Conservation (phyloP, 30 jellyfish, hydroid and myxozoan genomes). For the Cassiopea andromeda region DNA sequence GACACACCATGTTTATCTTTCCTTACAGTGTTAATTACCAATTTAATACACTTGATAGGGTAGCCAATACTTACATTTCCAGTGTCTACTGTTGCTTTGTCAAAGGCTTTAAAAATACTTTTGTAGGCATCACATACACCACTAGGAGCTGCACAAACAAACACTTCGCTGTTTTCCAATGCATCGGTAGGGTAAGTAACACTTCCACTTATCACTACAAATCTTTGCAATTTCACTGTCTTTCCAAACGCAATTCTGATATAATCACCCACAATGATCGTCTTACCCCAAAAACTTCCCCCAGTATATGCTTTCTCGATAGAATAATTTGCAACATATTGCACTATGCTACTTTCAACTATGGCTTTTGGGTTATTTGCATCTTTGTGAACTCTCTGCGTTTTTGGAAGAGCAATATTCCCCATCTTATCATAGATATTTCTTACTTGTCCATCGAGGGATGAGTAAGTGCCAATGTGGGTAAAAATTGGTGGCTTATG, state of each 20-base stretch:
- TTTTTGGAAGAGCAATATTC: neutral
- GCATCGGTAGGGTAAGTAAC: constrained; percentile 79
- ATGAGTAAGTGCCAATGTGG: constrained; percentile 90
- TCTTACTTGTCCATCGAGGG: constrained; percentile 91
- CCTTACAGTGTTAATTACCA: constrained; percentile 50
- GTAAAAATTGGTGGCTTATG: constrained; percentile 80
- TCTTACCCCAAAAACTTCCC: constrained; percentile 93
- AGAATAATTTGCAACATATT: constrained; percentile 67
- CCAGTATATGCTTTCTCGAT: constrained; percentile 58
- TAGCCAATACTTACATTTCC: constrained; percentile 15
- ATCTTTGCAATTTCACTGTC: constrained; percentile 30
- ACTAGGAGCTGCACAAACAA: constrained; percentile 49
- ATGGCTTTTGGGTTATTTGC: constrained; percentile 79
- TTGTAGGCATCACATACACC: constrained; percentile 41
- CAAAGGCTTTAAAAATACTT: constrained; percentile 3
- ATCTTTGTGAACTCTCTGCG: constrained; percentile 19
- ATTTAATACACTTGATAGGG: constrained; percentile 76
- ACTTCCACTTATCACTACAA: constrained; percentile 82
- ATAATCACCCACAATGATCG: constrained; percentile 60
- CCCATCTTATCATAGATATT: constrained; percentile 77
- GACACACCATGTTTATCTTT: constrained; percentile 65
- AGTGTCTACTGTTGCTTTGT: constrained; percentile 48
- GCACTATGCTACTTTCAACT: constrained; percentile 69
- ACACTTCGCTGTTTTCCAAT: constrained; percentile 71
- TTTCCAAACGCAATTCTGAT: constrained; percentile 56